A percentile compares a stretch with the other conserved stretches of the same genome.
Conservation (phyloP, 2,113 vertebrate genomes). For the Monarcha castaneiventris region DNA sequence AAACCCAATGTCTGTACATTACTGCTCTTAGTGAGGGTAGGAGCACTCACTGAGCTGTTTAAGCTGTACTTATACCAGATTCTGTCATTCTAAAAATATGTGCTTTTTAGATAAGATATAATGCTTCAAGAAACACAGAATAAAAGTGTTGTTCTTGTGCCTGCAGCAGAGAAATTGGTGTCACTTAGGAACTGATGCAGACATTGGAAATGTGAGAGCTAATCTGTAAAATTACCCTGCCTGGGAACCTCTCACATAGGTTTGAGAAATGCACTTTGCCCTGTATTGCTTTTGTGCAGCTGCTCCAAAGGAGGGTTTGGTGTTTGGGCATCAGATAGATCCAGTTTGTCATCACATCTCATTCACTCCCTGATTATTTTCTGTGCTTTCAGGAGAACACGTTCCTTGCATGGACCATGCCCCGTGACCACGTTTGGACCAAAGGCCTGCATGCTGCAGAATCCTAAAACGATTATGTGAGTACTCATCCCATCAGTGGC, state of each 20-base stretch:
- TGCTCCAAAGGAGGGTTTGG: background rate
- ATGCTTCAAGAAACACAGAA: background rate
- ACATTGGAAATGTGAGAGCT: background rate
- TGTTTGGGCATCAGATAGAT: background rate
- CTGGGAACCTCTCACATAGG: background rate
- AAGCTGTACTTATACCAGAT: background rate
- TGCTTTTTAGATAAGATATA: too few species aligned
- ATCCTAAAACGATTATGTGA: constrained; percentile 94
- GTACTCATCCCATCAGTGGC: constrained; percentile 33
- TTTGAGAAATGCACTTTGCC: background rate
- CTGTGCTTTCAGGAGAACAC: constrained; percentile 77
- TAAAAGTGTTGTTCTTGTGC: background rate
- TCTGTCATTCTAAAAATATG: background rate
- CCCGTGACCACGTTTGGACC: constrained; percentile 97
- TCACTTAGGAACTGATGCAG: background rate
- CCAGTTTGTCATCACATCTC: background rate
- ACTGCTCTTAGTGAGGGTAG: background rate
- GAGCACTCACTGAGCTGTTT: background rate
- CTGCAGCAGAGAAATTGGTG: background rate
- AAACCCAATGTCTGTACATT: background rate
- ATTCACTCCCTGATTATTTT: background rate
- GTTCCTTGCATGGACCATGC: constrained; percentile 94
- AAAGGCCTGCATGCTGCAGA: constrained; percentile 96
- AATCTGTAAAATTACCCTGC: background rate
- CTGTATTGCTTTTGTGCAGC: background rate